A percentile compares a stretch with the other conserved stretches of the same genome.
phyloP scores from a whole-genome alignment of 2,113 vertebrate species.

The Cyrtonyx montezumae region DNA sequence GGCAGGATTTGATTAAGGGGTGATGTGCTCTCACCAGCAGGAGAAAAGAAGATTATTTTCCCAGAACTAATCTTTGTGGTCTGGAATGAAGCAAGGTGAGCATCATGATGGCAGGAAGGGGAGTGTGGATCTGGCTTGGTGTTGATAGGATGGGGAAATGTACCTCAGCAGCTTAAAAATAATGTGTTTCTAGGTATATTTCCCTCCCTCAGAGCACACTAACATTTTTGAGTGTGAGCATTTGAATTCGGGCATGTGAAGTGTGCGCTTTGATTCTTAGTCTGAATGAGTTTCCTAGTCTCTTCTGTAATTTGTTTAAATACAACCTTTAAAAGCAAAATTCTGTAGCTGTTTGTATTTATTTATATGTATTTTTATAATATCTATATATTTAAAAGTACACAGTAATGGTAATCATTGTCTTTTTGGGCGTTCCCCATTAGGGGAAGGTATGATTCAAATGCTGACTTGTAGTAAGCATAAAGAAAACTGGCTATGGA shows the following conservation, averaged over 20 bases:
- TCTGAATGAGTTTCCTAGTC: neutral
- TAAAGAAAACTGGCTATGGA: neutral
- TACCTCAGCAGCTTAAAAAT: neutral
- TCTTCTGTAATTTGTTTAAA: neutral
- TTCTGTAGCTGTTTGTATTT: neutral
- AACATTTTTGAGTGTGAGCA: neutral
- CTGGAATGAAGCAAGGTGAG: slow-evolving; percentile 7
- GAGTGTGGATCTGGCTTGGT: neutral
- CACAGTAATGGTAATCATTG: neutral
- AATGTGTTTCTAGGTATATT: neutral
- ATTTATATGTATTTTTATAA: neutral
- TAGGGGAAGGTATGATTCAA: neutral
- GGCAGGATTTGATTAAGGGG: neutral
- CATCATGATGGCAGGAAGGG: neutral
- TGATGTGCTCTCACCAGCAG: neutral
- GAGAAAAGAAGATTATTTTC: slow-evolving; percentile 11
- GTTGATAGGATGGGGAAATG: neutral
- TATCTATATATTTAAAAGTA: neutral
- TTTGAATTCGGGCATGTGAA: neutral
- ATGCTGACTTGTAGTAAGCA: neutral
- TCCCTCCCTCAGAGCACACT: neutral
- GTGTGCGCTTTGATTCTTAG: neutral
- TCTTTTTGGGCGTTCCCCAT: neutral
- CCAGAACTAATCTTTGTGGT: neutral
- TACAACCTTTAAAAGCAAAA: neutral